Evolutionary conservation across 1,140 invertebrate genomes (phyloP), one percentile per base, ranked within the genome.

Genomic region (Pararge aegeria): DNA sequence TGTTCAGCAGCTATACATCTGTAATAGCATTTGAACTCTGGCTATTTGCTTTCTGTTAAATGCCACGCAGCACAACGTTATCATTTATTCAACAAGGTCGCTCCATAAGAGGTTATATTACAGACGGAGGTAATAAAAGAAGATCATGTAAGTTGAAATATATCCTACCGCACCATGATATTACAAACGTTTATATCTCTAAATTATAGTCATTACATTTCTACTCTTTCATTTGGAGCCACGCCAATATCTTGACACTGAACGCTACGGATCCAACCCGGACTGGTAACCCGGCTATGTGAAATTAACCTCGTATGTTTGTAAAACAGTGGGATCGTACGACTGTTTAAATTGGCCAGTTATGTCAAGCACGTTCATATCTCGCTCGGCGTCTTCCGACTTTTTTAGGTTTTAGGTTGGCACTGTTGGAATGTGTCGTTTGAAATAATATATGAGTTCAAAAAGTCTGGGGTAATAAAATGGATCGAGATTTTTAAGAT

Each of bases 331-430:
- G 12, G 12, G 18, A 3, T 24, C 9, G 46, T 15, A 13, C 21
- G 20, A 49, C 46, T 13, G 13, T 49, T 49, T 20, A 49, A 49
- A 49, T 49, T 49, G 20, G 46, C 46, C 21, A 27, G 46, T 29
- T 49, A 49, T 20, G 46, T 49, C 20, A 29, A 27, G 29, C 46
- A 49, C 24, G 24, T 24, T 49, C 21, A 0, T 49, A 49, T 49
- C 21, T 49, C 12, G 21, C 46, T 27, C 29, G 21, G 13, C n/a
- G 24, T 49, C 46, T 49, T 49, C 21, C 20, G 20, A 1, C 21
- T 49, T 49, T 49, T 49, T 49, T 49, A 49, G 46, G 20, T 49
- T 49, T 49, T 49, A 49, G 46, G 20, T 49, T 49, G 46, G 46
- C 46, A 49, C 21, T 27, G 21, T 49, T 49, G 27, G 46, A n/a